Conservation (phyloP, 2,888 invertebrate species). For the Troides helena region DNA sequence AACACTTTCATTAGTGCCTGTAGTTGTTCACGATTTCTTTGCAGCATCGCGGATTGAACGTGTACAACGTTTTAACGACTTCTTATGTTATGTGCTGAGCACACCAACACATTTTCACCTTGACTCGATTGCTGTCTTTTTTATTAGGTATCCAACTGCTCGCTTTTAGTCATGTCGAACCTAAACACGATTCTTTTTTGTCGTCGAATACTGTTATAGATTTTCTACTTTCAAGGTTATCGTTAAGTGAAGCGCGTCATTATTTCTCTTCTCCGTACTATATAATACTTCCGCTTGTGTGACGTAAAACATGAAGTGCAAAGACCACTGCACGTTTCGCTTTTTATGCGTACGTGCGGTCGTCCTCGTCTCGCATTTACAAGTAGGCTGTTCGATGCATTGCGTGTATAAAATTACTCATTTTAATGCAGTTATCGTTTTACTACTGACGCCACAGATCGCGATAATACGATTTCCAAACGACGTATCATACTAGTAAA, state of each 20-base stretch:
- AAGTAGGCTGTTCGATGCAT: slow-evolving; percentile 9
- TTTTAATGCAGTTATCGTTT: slow-evolving; percentile 22
- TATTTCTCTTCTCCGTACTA: neutral
- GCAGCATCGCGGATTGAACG: slow-evolving; percentile 42
- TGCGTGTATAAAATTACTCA: slow-evolving; percentile 12
- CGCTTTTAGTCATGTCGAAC: slow-evolving; percentile 30
- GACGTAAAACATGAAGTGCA: slow-evolving; percentile 11
- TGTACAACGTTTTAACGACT: slow-evolving; percentile 46
- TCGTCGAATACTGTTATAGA: neutral
- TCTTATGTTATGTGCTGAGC: slow-evolving; percentile 36
- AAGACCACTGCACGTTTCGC: slow-evolving; percentile 4
- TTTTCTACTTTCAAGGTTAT: neutral
- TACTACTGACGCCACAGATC: neutral
- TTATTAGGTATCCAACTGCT: slow-evolving; percentile 26
- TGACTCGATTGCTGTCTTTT: slow-evolving; percentile 37
- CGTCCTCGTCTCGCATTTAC: slow-evolving; percentile 8
- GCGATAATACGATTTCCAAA: slow-evolving; percentile 10
- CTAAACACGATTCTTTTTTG: slow-evolving; percentile 13
- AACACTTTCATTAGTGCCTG: slow-evolving; percentile 43
- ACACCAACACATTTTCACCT: slow-evolving; percentile 39
- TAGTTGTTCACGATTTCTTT: slow-evolving; percentile 56
- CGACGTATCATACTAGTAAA: neutral
- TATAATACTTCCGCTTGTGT: slow-evolving; percentile 4
- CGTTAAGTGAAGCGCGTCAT: neutral
- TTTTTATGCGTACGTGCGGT: slow-evolving; percentile 14